phyloP scores from a whole-genome alignment of 2,797 vertebrate genomes.

The Hafferia zeledoni region DNA sequence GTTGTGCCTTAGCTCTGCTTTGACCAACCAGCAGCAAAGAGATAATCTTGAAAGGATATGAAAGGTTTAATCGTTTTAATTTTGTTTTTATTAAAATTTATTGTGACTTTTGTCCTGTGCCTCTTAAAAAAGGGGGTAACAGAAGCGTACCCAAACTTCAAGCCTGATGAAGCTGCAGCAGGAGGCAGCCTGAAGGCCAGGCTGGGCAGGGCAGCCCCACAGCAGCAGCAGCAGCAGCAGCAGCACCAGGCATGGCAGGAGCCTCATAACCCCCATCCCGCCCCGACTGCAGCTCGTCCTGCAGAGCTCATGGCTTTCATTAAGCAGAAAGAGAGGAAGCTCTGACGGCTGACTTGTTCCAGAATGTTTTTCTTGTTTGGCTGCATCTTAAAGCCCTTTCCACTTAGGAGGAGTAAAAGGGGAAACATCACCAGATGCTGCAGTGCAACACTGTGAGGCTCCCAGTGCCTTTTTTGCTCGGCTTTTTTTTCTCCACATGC shows the following conservation, averaged over 20 bases:
- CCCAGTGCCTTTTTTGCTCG: neutral
- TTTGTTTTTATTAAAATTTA: conserved; percentile 80
- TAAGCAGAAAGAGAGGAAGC: conserved; percentile 49
- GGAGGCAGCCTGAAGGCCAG: conserved; percentile 20
- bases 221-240: neutral
- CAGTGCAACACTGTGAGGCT: neutral
- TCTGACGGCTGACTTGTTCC: neutral
- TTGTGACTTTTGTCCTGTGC: conserved; percentile 35
- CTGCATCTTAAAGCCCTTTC: conserved; percentile 24
- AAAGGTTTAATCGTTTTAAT: conserved; percentile 77
- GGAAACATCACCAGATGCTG: conserved; percentile 22
- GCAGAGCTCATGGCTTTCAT: conserved; percentile 53
- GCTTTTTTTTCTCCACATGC: neutral
- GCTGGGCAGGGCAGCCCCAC: neutral
- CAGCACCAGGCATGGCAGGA: conserved; percentile 11
- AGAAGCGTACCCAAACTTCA: conserved; percentile 8
- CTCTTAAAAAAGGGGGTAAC: neutral
- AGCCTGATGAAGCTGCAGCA: conserved; percentile 24
- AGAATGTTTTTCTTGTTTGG: conserved; percentile 19
- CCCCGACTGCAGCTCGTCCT: conserved; percentile 12
- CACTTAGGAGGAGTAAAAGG: neutral
- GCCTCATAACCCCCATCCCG: neutral
- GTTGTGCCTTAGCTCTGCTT: conserved; percentile 15
- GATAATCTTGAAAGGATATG: conserved; percentile 78
- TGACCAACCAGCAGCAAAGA: conserved; percentile 48